Conservation (phyloP, 2,797 vertebrate genomes). For the Pipistrellus pipistrellus region DNA sequence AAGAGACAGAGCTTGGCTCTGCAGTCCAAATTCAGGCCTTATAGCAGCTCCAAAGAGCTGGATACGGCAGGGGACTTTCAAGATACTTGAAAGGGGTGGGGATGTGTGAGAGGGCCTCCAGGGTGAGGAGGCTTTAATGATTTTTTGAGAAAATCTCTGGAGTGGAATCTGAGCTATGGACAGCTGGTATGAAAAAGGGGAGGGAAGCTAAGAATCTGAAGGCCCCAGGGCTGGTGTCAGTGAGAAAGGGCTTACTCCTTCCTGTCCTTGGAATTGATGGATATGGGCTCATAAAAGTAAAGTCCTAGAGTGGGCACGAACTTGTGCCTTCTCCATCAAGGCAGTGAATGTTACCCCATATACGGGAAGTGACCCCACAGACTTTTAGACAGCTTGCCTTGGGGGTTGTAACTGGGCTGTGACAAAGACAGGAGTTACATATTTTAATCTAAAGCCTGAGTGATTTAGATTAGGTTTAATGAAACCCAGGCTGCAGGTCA, state of each 20-base stretch:
- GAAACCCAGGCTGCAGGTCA: not conserved
- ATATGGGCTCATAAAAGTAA: not conserved
- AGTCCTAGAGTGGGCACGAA: not conserved
- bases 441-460: slow-evolving; percentile 14
- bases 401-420: not conserved
- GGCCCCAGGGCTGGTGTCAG: not conserved
- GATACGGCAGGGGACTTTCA: not conserved
- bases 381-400: not conserved
- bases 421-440: not conserved
- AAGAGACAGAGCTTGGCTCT: not conserved
- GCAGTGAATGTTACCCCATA: not conserved
- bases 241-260: not conserved
- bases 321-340: not conserved
- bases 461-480: not conserved
- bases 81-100: no score
- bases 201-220: not conserved
- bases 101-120: not conserved
- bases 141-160: not conserved
- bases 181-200: not conserved
- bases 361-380: not conserved
- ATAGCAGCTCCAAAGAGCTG: not conserved
- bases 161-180: slow-evolving; percentile 5
- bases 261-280: not conserved
- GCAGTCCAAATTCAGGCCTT: not conserved
- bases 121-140: not conserved